Evolutionary conservation across 1,140 invertebrate genomes (phyloP).

Genomic region (Caenorhabditis brenneri): DNA sequence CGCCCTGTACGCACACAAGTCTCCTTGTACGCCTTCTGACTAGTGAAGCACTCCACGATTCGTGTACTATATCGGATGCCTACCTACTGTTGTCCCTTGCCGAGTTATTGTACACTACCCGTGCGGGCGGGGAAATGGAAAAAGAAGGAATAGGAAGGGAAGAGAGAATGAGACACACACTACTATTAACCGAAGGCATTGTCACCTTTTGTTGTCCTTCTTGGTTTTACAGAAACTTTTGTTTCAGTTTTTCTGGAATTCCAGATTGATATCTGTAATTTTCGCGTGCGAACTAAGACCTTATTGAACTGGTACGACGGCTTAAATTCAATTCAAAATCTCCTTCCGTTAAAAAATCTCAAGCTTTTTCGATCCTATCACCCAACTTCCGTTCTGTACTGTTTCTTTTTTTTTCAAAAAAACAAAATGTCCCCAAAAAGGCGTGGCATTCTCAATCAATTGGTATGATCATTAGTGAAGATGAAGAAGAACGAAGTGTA

Average conservation of each 20-base stretch:
- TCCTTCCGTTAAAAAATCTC: no score
- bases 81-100: background rate
- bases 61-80: background rate
- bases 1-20: constrained; percentile 19
- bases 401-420: no score
- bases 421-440: no score
- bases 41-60: background rate
- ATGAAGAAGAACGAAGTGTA: background rate
- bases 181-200: no score
- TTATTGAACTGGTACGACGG: no score
- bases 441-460: background rate
- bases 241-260: no score
- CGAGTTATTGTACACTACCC: constrained; percentile 22
- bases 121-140: background rate
- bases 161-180: no score
- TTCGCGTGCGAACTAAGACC: no score
- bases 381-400: no score
- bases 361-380: no score
- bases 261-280: no score
- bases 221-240: background rate
- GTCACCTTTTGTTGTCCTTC: background rate
- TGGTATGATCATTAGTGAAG: background rate
- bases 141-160: background rate
- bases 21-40: background rate
- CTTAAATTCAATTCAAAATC: no score